A percentile compares a stretch with the other conserved stretches of the same genome.
These are phyloP conservation scores for Micoletzkya japonica DNA, from an alignment of 2,888 invertebrate species.

Conservation along the genomic window DNA sequence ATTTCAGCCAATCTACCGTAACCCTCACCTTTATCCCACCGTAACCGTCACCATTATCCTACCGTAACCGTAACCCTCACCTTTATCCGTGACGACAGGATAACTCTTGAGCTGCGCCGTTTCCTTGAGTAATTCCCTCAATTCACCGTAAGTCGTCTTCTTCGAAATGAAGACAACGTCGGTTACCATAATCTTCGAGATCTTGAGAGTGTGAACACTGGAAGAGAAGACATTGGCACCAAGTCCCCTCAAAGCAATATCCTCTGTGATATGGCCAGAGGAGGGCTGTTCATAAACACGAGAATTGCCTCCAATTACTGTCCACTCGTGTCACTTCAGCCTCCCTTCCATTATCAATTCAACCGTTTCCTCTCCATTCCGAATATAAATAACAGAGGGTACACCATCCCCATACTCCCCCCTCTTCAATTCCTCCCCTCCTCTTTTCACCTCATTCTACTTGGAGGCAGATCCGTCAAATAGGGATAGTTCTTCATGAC, in stretches of 20 bases:
- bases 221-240: not conserved
- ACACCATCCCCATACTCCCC: not conserved
- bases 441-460: constrained; percentile 26
- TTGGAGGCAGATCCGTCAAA: constrained; percentile 28
- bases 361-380: not conserved
- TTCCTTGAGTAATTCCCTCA: constrained; percentile 75
- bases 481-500: constrained; percentile 29
- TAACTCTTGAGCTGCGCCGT: constrained; percentile 80
- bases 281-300: too few relatives aligned
- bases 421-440: not conserved
- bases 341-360: too few relatives aligned
- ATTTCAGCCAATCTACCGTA: too few relatives aligned
- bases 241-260: not conserved
- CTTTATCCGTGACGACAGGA: constrained; percentile 71
- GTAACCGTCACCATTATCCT: constrained; percentile 22
- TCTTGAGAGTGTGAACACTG: constrained; percentile 30
- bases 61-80: constrained; percentile 4
- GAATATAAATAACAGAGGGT: not conserved
- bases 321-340: too few relatives aligned
- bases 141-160: constrained; percentile 21
- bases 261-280: not conserved
- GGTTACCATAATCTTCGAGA: constrained; percentile 29
- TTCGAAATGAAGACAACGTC: constrained; percentile 28
- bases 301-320: not conserved
- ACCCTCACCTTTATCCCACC: not conserved